These are phyloP conservation scores for Chaetodon auriga DNA, from an alignment of 2,113 vertebrate species.

Conservation along the genomic window DNA sequence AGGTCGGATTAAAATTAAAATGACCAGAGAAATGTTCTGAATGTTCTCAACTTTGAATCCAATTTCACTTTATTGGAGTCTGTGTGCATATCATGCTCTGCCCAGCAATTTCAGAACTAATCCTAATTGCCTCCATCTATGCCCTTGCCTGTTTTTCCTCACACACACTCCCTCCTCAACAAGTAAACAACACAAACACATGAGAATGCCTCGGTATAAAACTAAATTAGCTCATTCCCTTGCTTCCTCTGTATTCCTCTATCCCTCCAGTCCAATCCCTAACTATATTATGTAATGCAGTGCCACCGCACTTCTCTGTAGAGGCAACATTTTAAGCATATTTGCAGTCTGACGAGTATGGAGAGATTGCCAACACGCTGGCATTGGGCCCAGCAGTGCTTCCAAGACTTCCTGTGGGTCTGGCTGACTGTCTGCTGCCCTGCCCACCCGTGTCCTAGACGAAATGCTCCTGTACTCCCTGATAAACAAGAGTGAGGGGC, in stretches of 20 bases:
- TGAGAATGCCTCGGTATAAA: slow-evolving; percentile 55
- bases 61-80: slow-evolving; percentile 32
- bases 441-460: slow-evolving; percentile 35
- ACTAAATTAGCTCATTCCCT: slow-evolving; percentile 48
- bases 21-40: not conserved
- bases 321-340: slow-evolving; percentile 73
- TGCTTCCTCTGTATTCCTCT: slow-evolving; percentile 7
- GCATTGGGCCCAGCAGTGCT: slow-evolving; percentile 64
- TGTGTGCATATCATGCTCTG: slow-evolving; percentile 3
- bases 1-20: not conserved
- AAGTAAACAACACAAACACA: slow-evolving; percentile 68
- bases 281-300: slow-evolving; percentile 73
- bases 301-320: slow-evolving; percentile 44
- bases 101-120: slow-evolving; percentile 18
- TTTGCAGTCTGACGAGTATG: slow-evolving; percentile 66
- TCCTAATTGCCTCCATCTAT: slow-evolving; percentile 12
- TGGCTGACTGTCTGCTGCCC: slow-evolving; percentile 59
- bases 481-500: slow-evolving; percentile 50
- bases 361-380: slow-evolving; percentile 62
- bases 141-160: slow-evolving; percentile 3
- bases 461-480: slow-evolving; percentile 47
- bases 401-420: slow-evolving; percentile 71
- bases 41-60: slow-evolving; percentile 25
- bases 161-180: slow-evolving; percentile 30
- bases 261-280: slow-evolving; percentile 41